A percentile compares a stretch with the other conserved stretches of the same genome.
Evolutionary conservation across 2,797 vertebrate genomes (phyloP).

Genomic region (Sebastes vulpes): DNA sequence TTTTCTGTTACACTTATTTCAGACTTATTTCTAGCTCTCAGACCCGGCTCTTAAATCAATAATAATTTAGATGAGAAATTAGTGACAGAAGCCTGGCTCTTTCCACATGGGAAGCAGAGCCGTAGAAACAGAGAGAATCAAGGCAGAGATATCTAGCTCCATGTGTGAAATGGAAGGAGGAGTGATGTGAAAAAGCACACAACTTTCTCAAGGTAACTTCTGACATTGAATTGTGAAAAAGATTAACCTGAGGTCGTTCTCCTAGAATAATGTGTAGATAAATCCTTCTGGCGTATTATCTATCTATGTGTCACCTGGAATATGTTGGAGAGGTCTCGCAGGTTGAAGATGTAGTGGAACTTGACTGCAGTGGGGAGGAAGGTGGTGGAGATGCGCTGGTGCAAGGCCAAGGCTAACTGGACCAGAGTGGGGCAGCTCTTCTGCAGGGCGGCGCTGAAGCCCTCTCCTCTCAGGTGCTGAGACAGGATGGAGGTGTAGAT

Average conservation of each 20-base stretch:
- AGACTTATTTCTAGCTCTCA: slow-evolving; percentile 69
- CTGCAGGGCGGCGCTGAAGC: slow-evolving; percentile 85
- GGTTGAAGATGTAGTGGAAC: slow-evolving; percentile 97
- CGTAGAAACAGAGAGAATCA: slow-evolving; percentile 22
- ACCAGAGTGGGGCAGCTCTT: slow-evolving; percentile 86
- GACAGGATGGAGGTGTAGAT: slow-evolving; percentile 93
- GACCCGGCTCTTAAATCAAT: slow-evolving; percentile 78
- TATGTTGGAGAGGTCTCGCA: slow-evolving; percentile 95
- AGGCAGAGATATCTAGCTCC: slow-evolving; percentile 24
- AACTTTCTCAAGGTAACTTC: slow-evolving; percentile 25
- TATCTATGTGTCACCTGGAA: slow-evolving; percentile 88
- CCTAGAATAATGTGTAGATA: neutral
- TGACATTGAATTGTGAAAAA: slow-evolving; percentile 14
- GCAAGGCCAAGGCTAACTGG: slow-evolving; percentile 89
- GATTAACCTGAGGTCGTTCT: slow-evolving; percentile 3
- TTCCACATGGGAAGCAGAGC: slow-evolving; percentile 54
- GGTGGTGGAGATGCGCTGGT: slow-evolving; percentile 86
- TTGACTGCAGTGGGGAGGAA: slow-evolving; percentile 95
- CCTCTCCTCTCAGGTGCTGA: slow-evolving; percentile 87
- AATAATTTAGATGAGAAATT: slow-evolving; percentile 85
- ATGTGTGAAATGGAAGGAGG: neutral
- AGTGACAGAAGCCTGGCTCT: slow-evolving; percentile 71
- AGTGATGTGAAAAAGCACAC: neutral
- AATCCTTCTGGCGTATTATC: neutral
- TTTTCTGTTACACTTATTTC: slow-evolving; percentile 76